Evolutionary conservation across 2,888 invertebrate genomes (phyloP), one percentile per base, ranked within the genome.

Genomic region (Machimus rusticus): DNA sequence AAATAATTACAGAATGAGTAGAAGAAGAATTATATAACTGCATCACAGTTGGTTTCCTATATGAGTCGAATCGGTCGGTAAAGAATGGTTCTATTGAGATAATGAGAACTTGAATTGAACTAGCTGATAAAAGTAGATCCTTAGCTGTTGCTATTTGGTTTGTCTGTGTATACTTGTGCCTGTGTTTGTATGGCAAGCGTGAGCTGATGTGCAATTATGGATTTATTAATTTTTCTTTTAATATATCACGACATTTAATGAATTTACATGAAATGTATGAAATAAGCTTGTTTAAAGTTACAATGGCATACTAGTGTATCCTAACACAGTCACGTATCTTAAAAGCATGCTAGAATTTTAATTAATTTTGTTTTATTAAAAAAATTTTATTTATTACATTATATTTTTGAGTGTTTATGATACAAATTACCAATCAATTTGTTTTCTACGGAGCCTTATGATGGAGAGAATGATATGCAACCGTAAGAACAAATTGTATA

Each of bases 31-130:
- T 89, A 88, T 89, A 88, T 77, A 88, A 88, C 89, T 87, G 90
- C 92, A 92, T 92, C 92, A 92, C 91, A 92, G 92, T 89, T 92
- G 92, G 87, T 92, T 92, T 88, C 93, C 93, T 89, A 93, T 91
- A 89, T 93, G 92, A 87, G 93, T 93, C 81, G 92, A 92, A 88
- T 93, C 93, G 89, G 93, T 93, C 88, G 92, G 93, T 90, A 93
- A 90, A 78, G 93, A 93, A 87, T 92, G 92, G 19, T 92, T 93
- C 93, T 93, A 89, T 78, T 89, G 89, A 88, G 87, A 88, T 87
- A 89, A 89, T 89, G 87, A 88, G 86, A 88, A 87, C 76, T 88
- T 88, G 74, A 88, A 88, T 88, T 87, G 85, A 86, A 87, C 87
- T 87, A 85, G 86, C 77, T 57, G 81, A 86, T 57, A 81, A 86